Evolutionary conservation across 1,140 invertebrate genomes (phyloP).

Genomic region (Euwallacea similis): DNA sequence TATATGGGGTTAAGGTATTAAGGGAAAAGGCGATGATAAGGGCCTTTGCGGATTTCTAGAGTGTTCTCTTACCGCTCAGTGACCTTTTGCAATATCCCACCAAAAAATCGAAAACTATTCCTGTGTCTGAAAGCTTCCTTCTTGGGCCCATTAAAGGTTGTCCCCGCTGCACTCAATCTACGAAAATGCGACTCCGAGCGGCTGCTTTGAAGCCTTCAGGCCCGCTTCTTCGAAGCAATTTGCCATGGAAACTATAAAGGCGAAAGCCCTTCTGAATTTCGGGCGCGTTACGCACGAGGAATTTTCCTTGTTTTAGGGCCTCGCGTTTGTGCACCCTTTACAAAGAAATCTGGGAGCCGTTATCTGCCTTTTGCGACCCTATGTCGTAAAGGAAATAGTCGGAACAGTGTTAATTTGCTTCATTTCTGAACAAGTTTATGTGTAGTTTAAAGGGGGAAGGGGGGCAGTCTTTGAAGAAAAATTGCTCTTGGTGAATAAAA

Average conservation of each 20-base stretch:
- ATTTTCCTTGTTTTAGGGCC: background rate
- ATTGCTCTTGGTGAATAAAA: no score
- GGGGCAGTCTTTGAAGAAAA: no score
- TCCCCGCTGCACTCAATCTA: no score
- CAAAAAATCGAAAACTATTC: no score
- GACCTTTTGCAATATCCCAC: background rate
- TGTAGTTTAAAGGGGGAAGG: no score
- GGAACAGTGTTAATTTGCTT: no score
- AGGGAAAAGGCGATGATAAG: conserved; percentile 19
- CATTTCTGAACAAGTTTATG: no score
- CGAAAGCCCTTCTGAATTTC: background rate
- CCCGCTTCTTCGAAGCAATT: background rate
- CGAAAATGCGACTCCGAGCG: background rate
- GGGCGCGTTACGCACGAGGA: background rate
- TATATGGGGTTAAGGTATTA: conserved; percentile 31
- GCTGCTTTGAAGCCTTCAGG: background rate
- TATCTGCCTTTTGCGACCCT: no score
- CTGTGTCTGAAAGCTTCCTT: no score
- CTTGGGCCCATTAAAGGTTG: no score
- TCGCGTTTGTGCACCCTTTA: background rate
- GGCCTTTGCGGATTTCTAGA: background rate
- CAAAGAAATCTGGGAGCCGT: no score
- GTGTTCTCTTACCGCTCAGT: background rate
- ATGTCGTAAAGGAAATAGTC: no score
- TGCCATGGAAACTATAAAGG: background rate